A percentile compares a stretch with the other conserved stretches of the same genome.
Evolutionary conservation across 2,888 invertebrate species (phyloP).

Genomic region (Halictus quadricinctus): DNA sequence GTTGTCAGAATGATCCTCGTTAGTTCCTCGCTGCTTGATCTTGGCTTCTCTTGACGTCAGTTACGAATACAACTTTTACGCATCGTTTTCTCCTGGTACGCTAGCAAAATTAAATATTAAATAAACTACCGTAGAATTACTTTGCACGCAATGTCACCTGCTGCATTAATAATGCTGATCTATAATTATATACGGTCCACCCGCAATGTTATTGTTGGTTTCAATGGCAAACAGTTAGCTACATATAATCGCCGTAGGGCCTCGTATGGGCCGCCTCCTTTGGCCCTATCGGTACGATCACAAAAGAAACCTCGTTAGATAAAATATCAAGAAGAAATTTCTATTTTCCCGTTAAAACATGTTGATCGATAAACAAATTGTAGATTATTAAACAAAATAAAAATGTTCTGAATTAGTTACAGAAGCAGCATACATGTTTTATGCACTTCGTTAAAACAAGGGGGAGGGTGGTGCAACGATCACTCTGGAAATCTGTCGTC

Average conservation of each 20-base stretch:
- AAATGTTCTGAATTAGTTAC: too few species aligned
- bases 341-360: too few species aligned
- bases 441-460: not conserved
- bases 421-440: too few species aligned
- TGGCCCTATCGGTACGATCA: too few species aligned
- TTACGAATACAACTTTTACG: not conserved
- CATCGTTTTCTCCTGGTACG: not conserved
- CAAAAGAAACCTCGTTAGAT: too few species aligned
- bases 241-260: not conserved
- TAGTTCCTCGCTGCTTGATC: not conserved
- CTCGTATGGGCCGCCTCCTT: too few species aligned
- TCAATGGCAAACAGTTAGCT: not conserved
- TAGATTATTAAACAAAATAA: too few species aligned
- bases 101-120: not conserved
- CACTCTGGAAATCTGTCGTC: slow-evolving; percentile 24
- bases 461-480: too few species aligned
- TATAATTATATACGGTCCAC: not conserved
- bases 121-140: not conserved
- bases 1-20: not conserved
- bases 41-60: not conserved
- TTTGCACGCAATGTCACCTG: not conserved
- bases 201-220: not conserved
- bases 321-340: too few species aligned
- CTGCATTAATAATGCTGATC: not conserved
- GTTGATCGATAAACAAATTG: too few species aligned